A percentile compares a stretch with the other conserved stretches of the same genome.
Evolutionary conservation across 1,140 invertebrate species (phyloP).

Genomic region (Ylistrum balloti): DNA sequence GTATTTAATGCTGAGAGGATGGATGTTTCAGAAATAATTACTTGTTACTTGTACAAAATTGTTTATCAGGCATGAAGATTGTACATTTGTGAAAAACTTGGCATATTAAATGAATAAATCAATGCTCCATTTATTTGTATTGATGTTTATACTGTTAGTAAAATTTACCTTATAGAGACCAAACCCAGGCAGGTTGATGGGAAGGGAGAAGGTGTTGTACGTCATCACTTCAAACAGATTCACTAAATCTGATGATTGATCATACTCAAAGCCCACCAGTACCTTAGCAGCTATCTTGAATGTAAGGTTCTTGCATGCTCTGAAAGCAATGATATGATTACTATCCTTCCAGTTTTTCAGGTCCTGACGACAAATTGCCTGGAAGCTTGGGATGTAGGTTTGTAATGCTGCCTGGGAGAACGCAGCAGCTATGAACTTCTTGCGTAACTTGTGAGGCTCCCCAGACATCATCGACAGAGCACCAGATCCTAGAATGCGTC

Average conservation of each 20-base stretch:
- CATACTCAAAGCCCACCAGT: slow-evolving; percentile 70
- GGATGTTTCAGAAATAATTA: too few species aligned
- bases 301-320: slow-evolving; percentile 71
- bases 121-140: too few species aligned
- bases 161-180: slow-evolving; percentile 73
- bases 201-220: slow-evolving; percentile 71
- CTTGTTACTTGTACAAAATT: too few species aligned
- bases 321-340: slow-evolving; percentile 67
- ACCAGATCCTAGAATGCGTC: slow-evolving; percentile 70
- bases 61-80: too few species aligned
- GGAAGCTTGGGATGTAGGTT: slow-evolving; percentile 68
- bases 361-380: slow-evolving; percentile 63
- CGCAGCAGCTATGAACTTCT: slow-evolving; percentile 69
- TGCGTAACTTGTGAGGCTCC: slow-evolving; percentile 65
- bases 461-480: slow-evolving; percentile 68
- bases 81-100: too few species aligned
- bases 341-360: slow-evolving; percentile 68
- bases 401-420: slow-evolving; percentile 72
- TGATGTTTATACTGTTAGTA: too few species aligned
- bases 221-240: slow-evolving; percentile 67
- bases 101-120: too few species aligned
- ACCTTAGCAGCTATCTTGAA: slow-evolving; percentile 69
- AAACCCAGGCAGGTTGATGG: slow-evolving; percentile 67
- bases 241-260: slow-evolving; percentile 58
- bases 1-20: too few species aligned